Conservation (phyloP, 2,797 vertebrate species). For the Tapera naevia region DNA sequence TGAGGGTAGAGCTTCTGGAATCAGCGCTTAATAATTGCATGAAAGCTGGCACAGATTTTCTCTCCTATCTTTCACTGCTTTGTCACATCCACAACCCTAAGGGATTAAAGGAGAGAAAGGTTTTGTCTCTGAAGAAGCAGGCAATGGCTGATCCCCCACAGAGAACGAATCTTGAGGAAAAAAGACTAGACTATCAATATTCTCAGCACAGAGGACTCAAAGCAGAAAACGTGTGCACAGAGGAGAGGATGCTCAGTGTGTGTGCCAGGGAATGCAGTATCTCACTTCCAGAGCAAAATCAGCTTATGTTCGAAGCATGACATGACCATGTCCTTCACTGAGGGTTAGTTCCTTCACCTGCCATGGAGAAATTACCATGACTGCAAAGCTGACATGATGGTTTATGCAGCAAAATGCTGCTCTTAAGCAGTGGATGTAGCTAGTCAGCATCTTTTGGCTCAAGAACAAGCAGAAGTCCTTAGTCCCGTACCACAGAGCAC, state of each 20-base stretch:
- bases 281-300: conserved; percentile 32
- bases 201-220: background rate
- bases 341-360: background rate
- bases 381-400: background rate
- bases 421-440: background rate
- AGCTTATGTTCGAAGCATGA: conserved; percentile 28
- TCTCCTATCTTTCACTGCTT: background rate
- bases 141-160: background rate
- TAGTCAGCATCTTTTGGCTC: background rate
- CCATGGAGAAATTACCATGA: background rate
- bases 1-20: background rate
- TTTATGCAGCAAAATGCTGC: background rate
- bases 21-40: background rate
- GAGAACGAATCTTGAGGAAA: conserved; percentile 2
- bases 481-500: fast-evolving
- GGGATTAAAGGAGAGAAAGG: background rate
- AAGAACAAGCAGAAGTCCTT: background rate
- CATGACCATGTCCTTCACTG: background rate
- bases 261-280: background rate
- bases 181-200: background rate
- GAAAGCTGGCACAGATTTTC: background rate
- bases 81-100: background rate
- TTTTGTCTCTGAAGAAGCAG: conserved; percentile 17
- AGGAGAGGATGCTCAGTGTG: background rate
- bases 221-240: background rate